Evolutionary conservation across 2,113 vertebrate species (phyloP).

Genomic region (Tenebrosternarchus preto): DNA sequence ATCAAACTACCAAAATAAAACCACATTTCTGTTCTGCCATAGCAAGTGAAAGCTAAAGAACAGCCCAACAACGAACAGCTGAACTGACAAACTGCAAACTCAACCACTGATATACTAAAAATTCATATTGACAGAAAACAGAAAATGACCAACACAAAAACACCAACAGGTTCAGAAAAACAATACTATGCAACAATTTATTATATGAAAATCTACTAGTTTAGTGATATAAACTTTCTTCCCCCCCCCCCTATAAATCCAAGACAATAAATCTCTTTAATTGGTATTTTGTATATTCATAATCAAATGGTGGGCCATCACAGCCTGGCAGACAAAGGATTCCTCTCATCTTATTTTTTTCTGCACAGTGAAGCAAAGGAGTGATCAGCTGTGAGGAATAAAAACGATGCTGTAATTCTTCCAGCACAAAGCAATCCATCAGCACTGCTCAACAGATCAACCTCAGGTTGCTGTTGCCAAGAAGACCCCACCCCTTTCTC

Average conservation of each 20-base stretch:
- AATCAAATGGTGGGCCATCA: neutral
- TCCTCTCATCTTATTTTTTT: conserved; percentile 3
- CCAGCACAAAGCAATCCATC: conserved; percentile 33
- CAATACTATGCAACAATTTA: neutral
- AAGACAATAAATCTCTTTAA: neutral
- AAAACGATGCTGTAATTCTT: conserved; percentile 34
- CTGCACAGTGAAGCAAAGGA: neutral
- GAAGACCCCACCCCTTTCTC: neutral
- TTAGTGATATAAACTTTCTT: neutral
- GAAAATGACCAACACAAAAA: neutral
- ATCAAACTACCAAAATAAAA: neutral
- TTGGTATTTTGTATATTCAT: conserved; percentile 1
- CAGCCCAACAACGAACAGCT: neutral
- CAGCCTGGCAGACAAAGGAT: conserved; percentile 6
- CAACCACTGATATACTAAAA: neutral
- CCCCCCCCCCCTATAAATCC: too few relatives aligned
- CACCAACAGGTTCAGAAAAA: neutral
- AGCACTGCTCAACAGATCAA: conserved; percentile 30
- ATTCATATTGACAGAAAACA: neutral
- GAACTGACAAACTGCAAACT: neutral
- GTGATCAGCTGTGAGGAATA: conserved; percentile 18
- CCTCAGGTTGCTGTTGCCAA: conserved; percentile 25
- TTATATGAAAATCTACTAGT: neutral
- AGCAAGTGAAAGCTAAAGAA: neutral
- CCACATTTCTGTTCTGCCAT: neutral